Evolutionary conservation across 2,113 vertebrate genomes (phyloP), one percentile per base, ranked within the genome.

Genomic region (Microcebus jonahi): DNA sequence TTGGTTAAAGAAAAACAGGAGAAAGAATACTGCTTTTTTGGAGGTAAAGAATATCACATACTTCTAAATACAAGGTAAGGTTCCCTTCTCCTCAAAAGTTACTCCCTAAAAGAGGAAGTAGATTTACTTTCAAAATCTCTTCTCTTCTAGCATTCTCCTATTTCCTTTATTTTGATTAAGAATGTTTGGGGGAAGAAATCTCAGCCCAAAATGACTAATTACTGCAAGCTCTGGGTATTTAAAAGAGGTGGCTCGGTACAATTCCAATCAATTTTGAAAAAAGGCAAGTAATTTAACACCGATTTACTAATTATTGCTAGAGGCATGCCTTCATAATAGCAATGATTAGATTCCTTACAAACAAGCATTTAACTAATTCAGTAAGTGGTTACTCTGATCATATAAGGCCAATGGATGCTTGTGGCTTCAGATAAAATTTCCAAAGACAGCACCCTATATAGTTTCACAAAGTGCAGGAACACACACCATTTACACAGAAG

Each of bases 1-100:
- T 17, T 17, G 18, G 8, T 83, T 76, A 85, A 77, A 34, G 36
- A 29, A 50, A 57, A 82, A 76, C 36, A 18, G 39, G 29, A 81
- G 29, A 80, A 90, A 84, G 34, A 95, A 36, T 14, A 67, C 27
- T 84, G 82, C 25, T 75, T 93, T 88, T 88, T 82, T 91, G 61
- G 91, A 83, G 39, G 23, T 73, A 85, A 96, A 79, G 42, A 90
- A 48, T n/a, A 84, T 53, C 55, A 57, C 31, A 86, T 45, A 13
- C 1, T 5, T 71, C 18, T 88, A 65, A 83, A 92, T 63, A 82
- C 23, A 53, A 76, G 12, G 34, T 83, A 61, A n/a, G 23, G 13
- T 50, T 23, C 45, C 27, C 25, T 11, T 61, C 25, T 57, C 12
- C 48, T 71, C 50, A 82, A 76, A 88, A 82, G 5, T 76, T 25